Conservation (phyloP, 1,140 invertebrate genomes). For the Zaprionus gabonicus region DNA sequence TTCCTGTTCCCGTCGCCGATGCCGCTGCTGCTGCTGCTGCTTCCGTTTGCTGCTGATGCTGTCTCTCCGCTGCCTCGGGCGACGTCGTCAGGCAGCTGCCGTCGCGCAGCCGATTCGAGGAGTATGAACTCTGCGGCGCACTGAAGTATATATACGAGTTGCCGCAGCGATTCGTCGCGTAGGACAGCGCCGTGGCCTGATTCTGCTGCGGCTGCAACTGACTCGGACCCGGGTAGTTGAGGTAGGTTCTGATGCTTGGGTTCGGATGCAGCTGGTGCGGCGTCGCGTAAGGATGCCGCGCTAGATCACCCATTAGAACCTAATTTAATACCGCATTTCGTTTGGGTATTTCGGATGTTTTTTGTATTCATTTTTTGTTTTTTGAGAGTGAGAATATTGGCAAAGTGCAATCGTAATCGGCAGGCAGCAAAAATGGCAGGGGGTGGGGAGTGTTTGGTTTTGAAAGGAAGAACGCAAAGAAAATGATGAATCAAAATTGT, state of each 20-base stretch:
- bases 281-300: conserved; percentile 12
- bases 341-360: background rate
- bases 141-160: conserved; percentile 59
- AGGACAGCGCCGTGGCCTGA: conserved; percentile 7
- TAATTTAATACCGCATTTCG: conserved; percentile 24
- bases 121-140: conserved; percentile 73
- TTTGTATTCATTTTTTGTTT: conserved; percentile 5
- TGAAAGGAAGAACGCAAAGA: conserved; percentile 17
- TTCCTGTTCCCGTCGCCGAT: conserved; percentile 13
- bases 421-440: conserved; percentile 22
- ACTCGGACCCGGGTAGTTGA: conserved; percentile 23
- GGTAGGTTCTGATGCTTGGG: conserved; percentile 15
- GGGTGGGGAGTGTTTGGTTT: background rate
- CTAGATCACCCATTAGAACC: conserved; percentile 60
- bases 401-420: conserved; percentile 11
- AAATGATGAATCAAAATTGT: conserved; percentile 42
- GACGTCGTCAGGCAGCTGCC: conserved; percentile 1
- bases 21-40: conserved; percentile 37
- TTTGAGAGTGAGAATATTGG: conserved; percentile 13
- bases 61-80: conserved; percentile 19
- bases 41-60: conserved; percentile 30
- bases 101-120: conserved; percentile 70
- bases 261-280: conserved; percentile 12
- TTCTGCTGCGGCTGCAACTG: background rate
- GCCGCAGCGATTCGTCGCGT: conserved; percentile 35